phyloP scores from a whole-genome alignment of 2,797 vertebrate genomes.

The Falco berigora region DNA sequence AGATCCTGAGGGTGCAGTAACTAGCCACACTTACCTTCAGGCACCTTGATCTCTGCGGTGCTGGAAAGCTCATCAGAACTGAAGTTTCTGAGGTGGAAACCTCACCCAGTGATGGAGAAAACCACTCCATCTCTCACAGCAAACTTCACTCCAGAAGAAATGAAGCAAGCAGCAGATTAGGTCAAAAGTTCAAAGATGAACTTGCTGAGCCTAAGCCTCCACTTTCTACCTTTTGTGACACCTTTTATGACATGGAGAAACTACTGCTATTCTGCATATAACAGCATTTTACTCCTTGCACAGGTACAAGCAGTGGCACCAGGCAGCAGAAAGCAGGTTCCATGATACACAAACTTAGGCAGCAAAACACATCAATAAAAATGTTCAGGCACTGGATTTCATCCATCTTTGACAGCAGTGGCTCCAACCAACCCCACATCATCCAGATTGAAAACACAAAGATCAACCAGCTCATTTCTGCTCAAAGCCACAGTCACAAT shows the following conservation, averaged over 20 bases:
- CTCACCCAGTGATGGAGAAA: conserved; percentile 44
- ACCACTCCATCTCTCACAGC: neutral
- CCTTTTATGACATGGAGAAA: neutral
- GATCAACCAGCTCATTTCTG: neutral
- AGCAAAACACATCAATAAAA: neutral
- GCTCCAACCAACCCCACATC: neutral
- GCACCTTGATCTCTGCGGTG: conserved; percentile 1
- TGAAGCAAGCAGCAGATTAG: neutral
- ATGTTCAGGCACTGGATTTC: neutral
- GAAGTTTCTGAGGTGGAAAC: conserved; percentile 74
- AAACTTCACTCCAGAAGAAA: conserved; percentile 14
- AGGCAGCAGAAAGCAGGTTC: neutral
- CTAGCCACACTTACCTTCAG: neutral
- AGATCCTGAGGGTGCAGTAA: neutral
- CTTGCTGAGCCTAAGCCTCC: neutral
- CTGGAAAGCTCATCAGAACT: conserved; percentile 76
- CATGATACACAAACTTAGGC: neutral
- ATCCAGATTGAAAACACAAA: neutral
- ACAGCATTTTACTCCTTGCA: neutral
- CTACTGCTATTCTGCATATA: neutral
- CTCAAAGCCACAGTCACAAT: neutral
- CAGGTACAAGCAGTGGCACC: neutral
- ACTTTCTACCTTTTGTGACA: neutral
- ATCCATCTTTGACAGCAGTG: neutral
- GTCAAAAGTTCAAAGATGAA: neutral